Percentiles rank a stretch among this genome's conserved stretches.
These are phyloP conservation scores for Lysandra coridon DNA, from an alignment of 2,888 invertebrate species.

Conservation along the genomic window DNA sequence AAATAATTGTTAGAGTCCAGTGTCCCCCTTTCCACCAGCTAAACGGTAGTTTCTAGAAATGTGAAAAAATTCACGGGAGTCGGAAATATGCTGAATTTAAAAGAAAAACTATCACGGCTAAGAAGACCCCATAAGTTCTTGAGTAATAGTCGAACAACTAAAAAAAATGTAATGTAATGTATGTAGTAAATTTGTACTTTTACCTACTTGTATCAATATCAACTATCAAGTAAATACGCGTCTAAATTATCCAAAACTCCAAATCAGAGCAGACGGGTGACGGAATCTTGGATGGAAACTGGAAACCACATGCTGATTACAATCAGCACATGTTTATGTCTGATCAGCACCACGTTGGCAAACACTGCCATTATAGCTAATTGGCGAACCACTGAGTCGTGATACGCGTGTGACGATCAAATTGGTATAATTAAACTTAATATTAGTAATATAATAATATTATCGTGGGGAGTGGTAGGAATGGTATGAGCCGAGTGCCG, in stretches of 20 bases:
- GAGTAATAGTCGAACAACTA: too few relatives aligned
- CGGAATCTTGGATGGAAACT: neutral
- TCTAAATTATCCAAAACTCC: neutral
- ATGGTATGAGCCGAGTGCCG: neutral
- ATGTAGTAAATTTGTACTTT: too few relatives aligned
- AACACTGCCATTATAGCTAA: constrained; percentile 12
- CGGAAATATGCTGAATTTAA: too few relatives aligned
- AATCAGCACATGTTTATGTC: constrained; percentile 26
- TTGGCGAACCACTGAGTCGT: neutral
- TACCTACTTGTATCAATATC: too few relatives aligned
- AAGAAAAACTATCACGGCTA: too few relatives aligned
- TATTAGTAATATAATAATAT: neutral
- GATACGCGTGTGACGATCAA: neutral
- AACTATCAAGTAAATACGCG: too few relatives aligned
- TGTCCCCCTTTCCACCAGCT: too few relatives aligned
- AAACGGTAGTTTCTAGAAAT: too few relatives aligned
- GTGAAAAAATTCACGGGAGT: too few relatives aligned
- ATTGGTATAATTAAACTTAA: neutral
- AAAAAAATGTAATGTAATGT: too few relatives aligned
- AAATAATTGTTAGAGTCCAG: too few relatives aligned
- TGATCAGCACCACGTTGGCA: constrained; percentile 21
- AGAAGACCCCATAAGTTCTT: too few relatives aligned
- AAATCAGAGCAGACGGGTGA: neutral
- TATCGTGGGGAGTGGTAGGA: neutral
- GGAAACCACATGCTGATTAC: constrained; percentile 29